Percentiles rank a stretch among this genome's conserved stretches.
Conservation (phyloP, 2,888 invertebrate genomes). For the Hipparchia sbordonii region DNA sequence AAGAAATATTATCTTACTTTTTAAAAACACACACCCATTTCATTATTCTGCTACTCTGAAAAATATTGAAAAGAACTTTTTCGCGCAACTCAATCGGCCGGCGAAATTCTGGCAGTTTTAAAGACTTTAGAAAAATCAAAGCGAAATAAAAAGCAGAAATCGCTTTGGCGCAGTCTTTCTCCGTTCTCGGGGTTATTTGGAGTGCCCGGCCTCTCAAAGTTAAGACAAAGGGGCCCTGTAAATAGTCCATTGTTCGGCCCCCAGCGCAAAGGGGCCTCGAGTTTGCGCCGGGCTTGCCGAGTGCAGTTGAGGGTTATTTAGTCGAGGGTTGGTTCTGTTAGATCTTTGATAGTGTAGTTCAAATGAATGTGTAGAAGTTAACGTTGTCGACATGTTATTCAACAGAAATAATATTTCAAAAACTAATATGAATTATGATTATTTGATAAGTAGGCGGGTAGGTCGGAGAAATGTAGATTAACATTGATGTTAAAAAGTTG, state of each 20-base stretch:
- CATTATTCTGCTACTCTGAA: not conserved
- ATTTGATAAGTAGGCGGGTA: too few species aligned
- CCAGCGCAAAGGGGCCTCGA: conserved; percentile 55
- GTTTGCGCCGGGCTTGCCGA: conserved; percentile 61
- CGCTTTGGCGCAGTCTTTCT: conserved; percentile 40
- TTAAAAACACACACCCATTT: not conserved
- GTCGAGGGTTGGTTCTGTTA: conserved; percentile 39
- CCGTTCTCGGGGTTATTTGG: conserved; percentile 49
- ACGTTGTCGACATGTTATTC: conserved; percentile 13
- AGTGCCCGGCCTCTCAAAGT: conserved; percentile 54
- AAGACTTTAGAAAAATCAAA: conserved; percentile 36
- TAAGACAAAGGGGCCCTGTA: conserved; percentile 67
- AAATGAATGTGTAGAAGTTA: conserved; percentile 25
- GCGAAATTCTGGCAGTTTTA: conserved; percentile 31
- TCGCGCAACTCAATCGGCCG: conserved; percentile 27
- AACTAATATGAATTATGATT: not conserved
- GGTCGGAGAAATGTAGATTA: too few species aligned
- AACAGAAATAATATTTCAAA: not conserved
- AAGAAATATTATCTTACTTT: too few species aligned
- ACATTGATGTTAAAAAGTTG: too few species aligned
- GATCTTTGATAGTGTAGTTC: conserved; percentile 39
- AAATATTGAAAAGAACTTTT: conserved; percentile 30
- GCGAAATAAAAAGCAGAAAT: conserved; percentile 34
- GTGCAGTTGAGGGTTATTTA: conserved; percentile 44
- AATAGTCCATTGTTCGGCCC: conserved; percentile 73